These are phyloP conservation scores for Crotophaga sulcirostris DNA, from an alignment of 2,113 vertebrate species.

Conservation along the genomic window DNA sequence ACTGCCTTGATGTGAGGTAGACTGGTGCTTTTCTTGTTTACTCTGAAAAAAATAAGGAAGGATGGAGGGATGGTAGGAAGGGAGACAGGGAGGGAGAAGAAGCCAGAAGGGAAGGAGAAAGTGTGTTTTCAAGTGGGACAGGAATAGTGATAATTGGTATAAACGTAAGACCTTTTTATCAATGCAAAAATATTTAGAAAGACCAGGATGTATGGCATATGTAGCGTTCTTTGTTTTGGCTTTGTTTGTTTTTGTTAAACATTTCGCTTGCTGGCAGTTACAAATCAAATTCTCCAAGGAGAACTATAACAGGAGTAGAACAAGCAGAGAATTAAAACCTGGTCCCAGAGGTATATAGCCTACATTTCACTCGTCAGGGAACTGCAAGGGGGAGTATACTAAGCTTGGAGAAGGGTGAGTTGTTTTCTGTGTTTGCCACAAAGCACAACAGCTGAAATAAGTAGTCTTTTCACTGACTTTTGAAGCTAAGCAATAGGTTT, in stretches of 20 bases:
- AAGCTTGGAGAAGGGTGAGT: background rate
- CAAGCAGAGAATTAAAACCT: constrained; percentile 27
- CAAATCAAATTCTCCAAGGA: constrained; percentile 26
- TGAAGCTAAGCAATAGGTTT: background rate
- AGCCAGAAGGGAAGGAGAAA: background rate
- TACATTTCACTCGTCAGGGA: background rate
- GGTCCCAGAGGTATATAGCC: background rate
- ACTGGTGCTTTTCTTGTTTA: background rate
- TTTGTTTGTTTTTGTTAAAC: constrained; percentile 9
- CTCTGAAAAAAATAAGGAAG: background rate
- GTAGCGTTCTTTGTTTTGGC: background rate
- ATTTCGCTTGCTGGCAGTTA: constrained; percentile 24
- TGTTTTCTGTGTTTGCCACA: background rate
- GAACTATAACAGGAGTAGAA: background rate
- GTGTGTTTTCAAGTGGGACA: background rate
- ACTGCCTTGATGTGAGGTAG: background rate
- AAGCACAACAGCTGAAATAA: background rate
- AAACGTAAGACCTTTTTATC: background rate
- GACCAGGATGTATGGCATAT: background rate
- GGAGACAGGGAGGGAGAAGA: background rate
- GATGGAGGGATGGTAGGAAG: background rate
- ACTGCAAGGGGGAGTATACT: background rate
- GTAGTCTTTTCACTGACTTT: background rate
- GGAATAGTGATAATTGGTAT: background rate
- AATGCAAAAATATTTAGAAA: background rate